A percentile compares a stretch with the other conserved stretches of the same genome.
Evolutionary conservation across 2,888 invertebrate species (phyloP).

Genomic region (Odontocerum albicorne): DNA sequence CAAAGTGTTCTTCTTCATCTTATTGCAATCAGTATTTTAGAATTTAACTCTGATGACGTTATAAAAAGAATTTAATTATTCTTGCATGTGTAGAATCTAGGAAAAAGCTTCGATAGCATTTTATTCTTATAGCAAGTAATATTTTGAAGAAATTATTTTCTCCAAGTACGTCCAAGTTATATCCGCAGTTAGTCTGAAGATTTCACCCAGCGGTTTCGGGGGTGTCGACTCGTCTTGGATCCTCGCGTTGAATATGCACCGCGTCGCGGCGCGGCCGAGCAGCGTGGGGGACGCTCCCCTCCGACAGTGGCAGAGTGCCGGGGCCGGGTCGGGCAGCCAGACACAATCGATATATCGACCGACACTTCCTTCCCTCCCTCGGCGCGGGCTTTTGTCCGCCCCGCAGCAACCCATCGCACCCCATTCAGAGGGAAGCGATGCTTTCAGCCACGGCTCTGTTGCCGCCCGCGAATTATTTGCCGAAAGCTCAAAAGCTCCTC

Average conservation of each 20-base stretch:
- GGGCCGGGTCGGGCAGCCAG: constrained; percentile 24
- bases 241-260: not conserved
- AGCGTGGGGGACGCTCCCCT: not conserved
- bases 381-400: constrained; percentile 28
- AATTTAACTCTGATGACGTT: too few species aligned
- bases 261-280: not conserved
- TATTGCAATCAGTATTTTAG: too few species aligned
- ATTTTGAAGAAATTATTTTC: too few species aligned
- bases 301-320: constrained; percentile 1
- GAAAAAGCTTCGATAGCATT: too few species aligned
- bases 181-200: too few species aligned
- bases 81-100: too few species aligned
- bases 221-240: too few species aligned
- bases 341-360: constrained; percentile 41
- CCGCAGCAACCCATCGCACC: constrained; percentile 15
- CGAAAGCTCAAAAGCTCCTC: constrained; percentile 12
- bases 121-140: too few species aligned
- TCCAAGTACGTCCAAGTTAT: too few species aligned
- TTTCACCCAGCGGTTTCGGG: too few species aligned
- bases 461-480: constrained; percentile 14
- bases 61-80: too few species aligned
- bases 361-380: constrained; percentile 50
- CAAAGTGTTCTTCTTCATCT: too few species aligned
- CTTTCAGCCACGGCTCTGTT: constrained; percentile 21
- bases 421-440: constrained; percentile 18